Evolutionary conservation across 2,113 vertebrate genomes (phyloP), one percentile per base, ranked within the genome.

Genomic region (Callorhinus ursinus): DNA sequence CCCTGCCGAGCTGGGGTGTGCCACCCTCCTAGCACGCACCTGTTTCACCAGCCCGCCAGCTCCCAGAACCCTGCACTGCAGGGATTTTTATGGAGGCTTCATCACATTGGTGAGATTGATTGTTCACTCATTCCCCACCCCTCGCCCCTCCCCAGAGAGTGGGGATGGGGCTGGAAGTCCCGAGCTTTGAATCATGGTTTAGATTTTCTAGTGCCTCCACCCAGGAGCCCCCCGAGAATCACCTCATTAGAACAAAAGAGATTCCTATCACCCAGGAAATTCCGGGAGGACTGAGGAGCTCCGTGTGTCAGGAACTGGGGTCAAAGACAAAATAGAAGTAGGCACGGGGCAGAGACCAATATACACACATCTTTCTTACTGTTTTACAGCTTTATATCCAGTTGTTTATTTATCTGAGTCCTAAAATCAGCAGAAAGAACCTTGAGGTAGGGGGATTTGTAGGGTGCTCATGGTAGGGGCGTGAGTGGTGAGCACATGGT

Each of bases 41-140:
- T 67, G 36, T 46, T 36, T 65, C 69, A 5, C 28, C 22, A 19
- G 51, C 42, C 94, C 36, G 13, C 22, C 36, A 28, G 42, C 33
- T 82, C 65, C 42, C 28, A 24, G 65, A 72, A 53, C 53, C 42
- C 31, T 26, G 16, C 46, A 39, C 18, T 74, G 46, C 2, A 31
- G 42, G 65, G 59, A 46, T 39, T 57, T 67, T 85, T 12, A 26
- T 7, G 80, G 59, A 18, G 55, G 59, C 49, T 55, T 90, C 57
- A 15, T 31, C 31, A 42, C 0, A 0, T 19, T 4, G 21, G 79
- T 8, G 6, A 16, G 26, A 90, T 36, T 0, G 0, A 10, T 76
- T 13, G 18, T 59, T 61, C 36, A 24, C 19, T 89, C 42, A 42
- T 14, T 55, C n/a, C 7, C 33, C 49, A 28, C 36, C 16, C 76